Conservation (phyloP, 2,888 invertebrate genomes). For the Drosophila eohydei region DNA sequence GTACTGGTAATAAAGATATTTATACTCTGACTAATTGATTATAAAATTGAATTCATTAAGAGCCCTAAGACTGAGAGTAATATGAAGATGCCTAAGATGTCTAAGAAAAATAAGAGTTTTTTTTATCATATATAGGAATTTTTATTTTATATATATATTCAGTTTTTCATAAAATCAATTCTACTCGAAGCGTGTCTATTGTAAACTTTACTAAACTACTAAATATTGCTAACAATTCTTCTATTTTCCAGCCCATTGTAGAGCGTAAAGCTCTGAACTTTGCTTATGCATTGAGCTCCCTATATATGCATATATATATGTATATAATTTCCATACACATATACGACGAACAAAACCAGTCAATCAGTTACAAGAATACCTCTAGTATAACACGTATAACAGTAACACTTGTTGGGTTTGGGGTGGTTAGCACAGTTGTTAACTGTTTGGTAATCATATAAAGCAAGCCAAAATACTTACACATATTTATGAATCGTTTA, state of each 20-base stretch:
- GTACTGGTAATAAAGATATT: neutral
- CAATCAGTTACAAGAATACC: slow-evolving; percentile 20
- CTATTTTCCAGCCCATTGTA: neutral
- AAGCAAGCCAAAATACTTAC: slow-evolving; percentile 47
- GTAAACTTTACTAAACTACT: neutral
- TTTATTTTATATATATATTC: too few relatives aligned
- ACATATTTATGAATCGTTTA: slow-evolving; percentile 24
- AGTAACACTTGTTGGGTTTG: slow-evolving; percentile 10
- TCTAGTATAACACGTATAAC: slow-evolving; percentile 20
- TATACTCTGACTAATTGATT: neutral
- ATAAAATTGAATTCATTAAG: neutral
- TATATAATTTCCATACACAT: neutral
- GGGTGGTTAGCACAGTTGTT: slow-evolving; percentile 28
- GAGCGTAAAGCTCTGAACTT: neutral
- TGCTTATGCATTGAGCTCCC: neutral
- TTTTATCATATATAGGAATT: too few relatives aligned
- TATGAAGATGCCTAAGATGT: too few relatives aligned
- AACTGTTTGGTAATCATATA: slow-evolving; percentile 24
- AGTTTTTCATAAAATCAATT: neutral
- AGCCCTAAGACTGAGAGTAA: neutral
- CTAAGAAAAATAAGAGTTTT: too few relatives aligned
- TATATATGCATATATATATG: neutral
- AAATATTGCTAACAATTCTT: neutral
- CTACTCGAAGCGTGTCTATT: neutral
- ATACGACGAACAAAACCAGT: neutral